These are phyloP conservation scores for Pachyuromys duprasi DNA, from an alignment of 2,797 vertebrate species.

Conservation along the genomic window DNA sequence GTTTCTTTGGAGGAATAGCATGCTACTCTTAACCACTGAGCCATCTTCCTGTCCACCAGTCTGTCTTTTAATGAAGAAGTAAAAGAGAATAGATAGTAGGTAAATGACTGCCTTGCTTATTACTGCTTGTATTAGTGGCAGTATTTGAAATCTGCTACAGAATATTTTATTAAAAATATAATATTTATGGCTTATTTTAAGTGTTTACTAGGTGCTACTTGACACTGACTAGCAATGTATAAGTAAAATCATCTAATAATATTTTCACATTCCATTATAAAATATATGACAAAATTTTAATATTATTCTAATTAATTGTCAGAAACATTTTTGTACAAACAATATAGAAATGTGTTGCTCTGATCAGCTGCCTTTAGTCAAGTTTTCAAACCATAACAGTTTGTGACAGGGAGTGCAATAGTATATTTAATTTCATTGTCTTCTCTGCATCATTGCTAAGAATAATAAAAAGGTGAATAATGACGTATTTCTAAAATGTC, in stretches of 20 bases:
- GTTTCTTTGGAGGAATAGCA: not conserved
- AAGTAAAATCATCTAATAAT: not conserved
- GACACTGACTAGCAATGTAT: not conserved
- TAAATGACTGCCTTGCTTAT: not conserved
- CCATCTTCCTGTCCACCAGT: not conserved
- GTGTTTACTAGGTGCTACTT: not conserved
- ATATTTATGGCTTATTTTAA: conserved; percentile 29
- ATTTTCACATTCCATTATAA: not conserved
- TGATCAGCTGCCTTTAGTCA: not conserved
- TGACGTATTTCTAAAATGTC: conserved; percentile 10
- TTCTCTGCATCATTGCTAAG: conserved; percentile 1
- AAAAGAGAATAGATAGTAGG: not conserved
- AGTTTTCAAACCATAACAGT: conserved; percentile 27
- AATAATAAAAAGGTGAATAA: conserved; percentile 22
- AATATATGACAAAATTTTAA: conserved; percentile 55
- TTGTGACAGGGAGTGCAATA: conserved; percentile 29
- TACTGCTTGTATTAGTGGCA: not conserved
- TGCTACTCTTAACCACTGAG: not conserved
- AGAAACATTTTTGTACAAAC: conserved; percentile 49
- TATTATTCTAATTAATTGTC: conserved; percentile 54
- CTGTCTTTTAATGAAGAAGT: conserved; percentile 24
- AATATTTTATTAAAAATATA: conserved; percentile 51
- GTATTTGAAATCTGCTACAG: conserved; percentile 1
- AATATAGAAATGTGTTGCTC: conserved; percentile 48
- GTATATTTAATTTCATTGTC: conserved; percentile 54